Evolutionary conservation across 2,113 vertebrate species (phyloP), one percentile per base, ranked within the genome.

Genomic region (Camelus bactrianus): DNA sequence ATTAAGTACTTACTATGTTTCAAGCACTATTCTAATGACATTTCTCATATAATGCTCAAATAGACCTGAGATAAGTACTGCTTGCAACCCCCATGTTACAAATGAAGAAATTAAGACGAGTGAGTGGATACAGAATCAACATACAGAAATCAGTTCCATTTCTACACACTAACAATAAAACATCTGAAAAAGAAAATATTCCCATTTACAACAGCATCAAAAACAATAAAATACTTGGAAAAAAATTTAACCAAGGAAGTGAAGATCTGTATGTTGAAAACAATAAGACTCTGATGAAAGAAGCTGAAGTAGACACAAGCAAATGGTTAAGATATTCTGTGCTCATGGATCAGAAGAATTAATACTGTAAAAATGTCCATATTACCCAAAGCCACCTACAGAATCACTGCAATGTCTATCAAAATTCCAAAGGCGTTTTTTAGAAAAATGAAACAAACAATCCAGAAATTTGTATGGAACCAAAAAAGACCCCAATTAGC

Each of bases 1-100:
- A 67, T 30, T 73, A 94, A 62, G 58, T 32, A 50, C n/a, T 92
- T 82, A 80, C 30, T 73, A n/a, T 76, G 72, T 82, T 46, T 82
- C n/a, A 92, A 32, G 10, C 73, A 80, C 46, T 62, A 24, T 24
- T 58, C n/a, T 69, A 56, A 64, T n/a, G 54, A 50, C 12, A 67
- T 50, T 91, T 89, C 35, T 89, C 16, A 69, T 19, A 46, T 35
- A 75, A 84, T 62, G 76, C 35, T 89, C 90, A 84, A 86, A 72
- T 24, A 79, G n/a, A 77, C 56, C 81, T 62, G 42, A 69, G 24
- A 17, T 54, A 72, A 70, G 48, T 42, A 77, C 72, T 60, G 6
- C 15, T 56, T 65, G 62, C 60, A 77, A 83, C 6, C 46, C 42
- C 32, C 70, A 46, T 16, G 54, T 75, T 87, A 96, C 17, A 73